Evolutionary conservation across 2,888 invertebrate species (phyloP), one percentile per base, ranked within the genome.

Genomic region (Perizoma flavofasciatum): DNA sequence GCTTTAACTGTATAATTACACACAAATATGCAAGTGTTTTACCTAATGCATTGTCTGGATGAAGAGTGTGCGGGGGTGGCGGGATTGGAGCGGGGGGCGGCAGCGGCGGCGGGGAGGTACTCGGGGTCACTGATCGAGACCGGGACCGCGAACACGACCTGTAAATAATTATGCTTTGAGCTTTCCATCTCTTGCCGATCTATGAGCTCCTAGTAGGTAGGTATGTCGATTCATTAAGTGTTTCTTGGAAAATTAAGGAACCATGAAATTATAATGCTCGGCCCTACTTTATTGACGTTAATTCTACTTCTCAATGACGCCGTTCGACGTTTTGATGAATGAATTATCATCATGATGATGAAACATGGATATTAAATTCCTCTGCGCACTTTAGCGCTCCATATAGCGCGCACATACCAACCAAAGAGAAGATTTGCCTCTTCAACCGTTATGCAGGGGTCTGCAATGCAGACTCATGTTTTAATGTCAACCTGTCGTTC

Each of bases 1-100:
- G 45, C 49, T 56, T 53, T 58, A 44, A 45, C 48, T 48, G 58
- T 55, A 37, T 61, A 61, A 57, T 62, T 62, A 62, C 45, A 58
- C 44, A 55, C 55, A 58, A 58, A 55, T 55, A 62, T 72, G 61
- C 55, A 66, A 62, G 63, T 45, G 62, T 68, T 65, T 77, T 82
- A 90, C 91, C 90, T 81, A 92, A 81, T 70, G 92, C 92, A 74
- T 90, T 92, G 81, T 92, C 91, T 63, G 92, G 91, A 68, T 92
- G 92, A 66, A 92, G 76, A n/a, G 92, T 92, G 72, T 90, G 90
- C 34, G 89, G 81, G 6, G 88, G 88, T 49, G 88, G 89, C 11
- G 88, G 88, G 0, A 81, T 82, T 37, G 83, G 83, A 11, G 85
- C 85, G 56, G 81, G 75, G 47, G 82, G 82, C 11, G 82, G 77